Percentiles rank a stretch among this genome's conserved stretches.
Evolutionary conservation across 2,888 invertebrate species (phyloP).

Genomic region (Pilophorus perplexus): DNA sequence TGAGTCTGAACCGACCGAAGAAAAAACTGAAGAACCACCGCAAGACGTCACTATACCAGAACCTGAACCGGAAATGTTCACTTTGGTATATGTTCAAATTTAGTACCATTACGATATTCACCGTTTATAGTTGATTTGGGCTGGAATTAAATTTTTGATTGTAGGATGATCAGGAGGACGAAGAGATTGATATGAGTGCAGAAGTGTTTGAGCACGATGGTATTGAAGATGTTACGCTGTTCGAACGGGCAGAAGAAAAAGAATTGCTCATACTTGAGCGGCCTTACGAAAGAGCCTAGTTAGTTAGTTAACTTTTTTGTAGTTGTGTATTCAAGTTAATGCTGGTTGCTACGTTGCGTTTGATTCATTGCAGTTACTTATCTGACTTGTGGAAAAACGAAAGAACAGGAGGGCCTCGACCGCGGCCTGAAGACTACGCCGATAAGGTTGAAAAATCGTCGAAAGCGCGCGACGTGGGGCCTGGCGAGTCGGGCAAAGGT

Average conservation of each 20-base stretch:
- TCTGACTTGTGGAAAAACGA: slow-evolving; percentile 35
- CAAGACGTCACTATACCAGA: not conserved
- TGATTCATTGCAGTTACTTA: slow-evolving; percentile 18
- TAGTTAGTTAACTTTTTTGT: not conserved
- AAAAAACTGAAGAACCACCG: not conserved
- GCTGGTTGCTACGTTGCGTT: too few species aligned
- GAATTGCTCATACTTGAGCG: slow-evolving; percentile 27
- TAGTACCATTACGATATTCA: too few species aligned
- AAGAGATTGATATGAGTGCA: slow-evolving; percentile 9
- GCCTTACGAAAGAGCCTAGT: slow-evolving; percentile 37
- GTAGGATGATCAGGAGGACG: not conserved
- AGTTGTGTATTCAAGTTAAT: not conserved
- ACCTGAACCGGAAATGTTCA: not conserved
- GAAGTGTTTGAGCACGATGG: slow-evolving; percentile 26
- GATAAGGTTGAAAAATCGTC: slow-evolving; percentile 10
- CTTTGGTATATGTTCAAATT: too few species aligned
- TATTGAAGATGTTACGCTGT: slow-evolving; percentile 28
- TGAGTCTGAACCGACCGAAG: slow-evolving; percentile 3
- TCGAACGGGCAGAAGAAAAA: slow-evolving; percentile 16
- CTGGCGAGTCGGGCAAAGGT: not conserved
- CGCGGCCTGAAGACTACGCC: slow-evolving; percentile 29
- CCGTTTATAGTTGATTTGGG: too few species aligned
- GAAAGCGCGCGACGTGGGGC: not conserved
- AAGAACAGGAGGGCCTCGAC: slow-evolving; percentile 19
- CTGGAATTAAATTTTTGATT: too few species aligned